These are phyloP conservation scores for Omphaloscelis lunosa DNA, from an alignment of 2,888 invertebrate species.

Conservation along the genomic window DNA sequence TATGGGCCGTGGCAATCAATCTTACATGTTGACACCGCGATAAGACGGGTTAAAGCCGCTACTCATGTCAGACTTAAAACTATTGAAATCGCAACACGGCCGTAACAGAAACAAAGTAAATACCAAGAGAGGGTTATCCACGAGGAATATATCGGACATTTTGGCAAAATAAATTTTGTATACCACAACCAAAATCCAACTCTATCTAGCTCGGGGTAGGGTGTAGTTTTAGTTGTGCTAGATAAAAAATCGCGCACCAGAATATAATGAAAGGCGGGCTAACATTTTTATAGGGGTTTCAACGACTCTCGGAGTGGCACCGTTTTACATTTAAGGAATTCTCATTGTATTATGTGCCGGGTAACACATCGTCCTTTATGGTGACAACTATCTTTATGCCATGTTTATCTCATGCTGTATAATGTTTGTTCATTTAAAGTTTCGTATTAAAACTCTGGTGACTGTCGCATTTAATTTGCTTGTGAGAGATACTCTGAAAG, in stretches of 20 bases:
- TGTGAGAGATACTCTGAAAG: neutral
- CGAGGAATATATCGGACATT: slow-evolving; percentile 80
- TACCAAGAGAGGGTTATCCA: slow-evolving; percentile 79
- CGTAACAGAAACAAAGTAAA: slow-evolving; percentile 80
- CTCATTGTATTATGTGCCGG: slow-evolving; percentile 87
- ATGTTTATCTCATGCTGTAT: slow-evolving; percentile 56
- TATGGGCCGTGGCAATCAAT: slow-evolving; percentile 23
- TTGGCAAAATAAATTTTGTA: slow-evolving; percentile 76
- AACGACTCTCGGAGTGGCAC: slow-evolving; percentile 85
- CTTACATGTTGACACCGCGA: slow-evolving; percentile 36
- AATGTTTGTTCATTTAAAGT: slow-evolving; percentile 54
- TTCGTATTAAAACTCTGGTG: slow-evolving; percentile 31
- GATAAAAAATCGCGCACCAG: slow-evolving; percentile 76
- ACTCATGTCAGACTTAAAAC: slow-evolving; percentile 60
- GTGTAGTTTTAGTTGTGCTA: slow-evolving; percentile 70
- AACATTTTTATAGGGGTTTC: slow-evolving; percentile 90
- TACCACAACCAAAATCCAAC: slow-evolving; percentile 53
- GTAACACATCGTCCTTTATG: slow-evolving; percentile 84
- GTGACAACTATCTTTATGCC: slow-evolving; percentile 82
- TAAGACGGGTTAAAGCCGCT: slow-evolving; percentile 30
- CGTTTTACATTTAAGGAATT: slow-evolving; percentile 89
- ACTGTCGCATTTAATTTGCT: slow-evolving; percentile 1
- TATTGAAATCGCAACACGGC: slow-evolving; percentile 67
- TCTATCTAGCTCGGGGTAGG: slow-evolving; percentile 64
- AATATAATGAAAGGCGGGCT: slow-evolving; percentile 89